A percentile compares a stretch with the other conserved stretches of the same genome.
Evolutionary conservation across 30 jellyfish, hydroid and myxozoan genomes (phyloP).

Genomic region (Pseudorhiza aurosa): DNA sequence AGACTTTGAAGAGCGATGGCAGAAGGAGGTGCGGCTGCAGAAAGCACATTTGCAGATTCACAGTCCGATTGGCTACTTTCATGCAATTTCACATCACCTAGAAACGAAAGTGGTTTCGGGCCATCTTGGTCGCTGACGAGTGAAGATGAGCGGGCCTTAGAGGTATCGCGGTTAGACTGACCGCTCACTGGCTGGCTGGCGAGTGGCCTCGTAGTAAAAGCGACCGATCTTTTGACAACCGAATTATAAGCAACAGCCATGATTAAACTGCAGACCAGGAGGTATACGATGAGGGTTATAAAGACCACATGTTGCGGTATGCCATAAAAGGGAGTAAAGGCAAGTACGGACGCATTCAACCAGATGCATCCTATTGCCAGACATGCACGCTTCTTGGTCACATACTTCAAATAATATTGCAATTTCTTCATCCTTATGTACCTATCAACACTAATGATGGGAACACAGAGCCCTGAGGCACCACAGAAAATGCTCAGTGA

Average conservation of each 20-base stretch:
- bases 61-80: too few relatives aligned
- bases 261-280: constrained; percentile 3
- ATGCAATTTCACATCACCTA: too few relatives aligned
- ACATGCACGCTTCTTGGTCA: constrained; percentile 37
- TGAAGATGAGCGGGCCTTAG: neutral
- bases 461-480: constrained; percentile 58
- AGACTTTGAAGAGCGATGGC: too few relatives aligned
- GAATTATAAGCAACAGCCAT: constrained; percentile 45
- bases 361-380: constrained; percentile 24
- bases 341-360: constrained; percentile 40
- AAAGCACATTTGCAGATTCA: too few relatives aligned
- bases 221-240: constrained; percentile 27
- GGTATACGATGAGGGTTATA: constrained; percentile 31
- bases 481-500: constrained; percentile 53
- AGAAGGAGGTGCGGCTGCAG: too few relatives aligned
- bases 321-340: constrained; percentile 52
- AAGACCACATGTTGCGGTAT: constrained; percentile 26
- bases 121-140: neutral
- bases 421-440: constrained; percentile 59
- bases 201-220: neutral
- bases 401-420: constrained; percentile 45
- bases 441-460: constrained; percentile 62
- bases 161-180: neutral
- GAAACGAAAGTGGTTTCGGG: too few relatives aligned
- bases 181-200: neutral